Evolutionary conservation across 2,113 vertebrate genomes (phyloP).

Genomic region (Trachemys scripta): DNA sequence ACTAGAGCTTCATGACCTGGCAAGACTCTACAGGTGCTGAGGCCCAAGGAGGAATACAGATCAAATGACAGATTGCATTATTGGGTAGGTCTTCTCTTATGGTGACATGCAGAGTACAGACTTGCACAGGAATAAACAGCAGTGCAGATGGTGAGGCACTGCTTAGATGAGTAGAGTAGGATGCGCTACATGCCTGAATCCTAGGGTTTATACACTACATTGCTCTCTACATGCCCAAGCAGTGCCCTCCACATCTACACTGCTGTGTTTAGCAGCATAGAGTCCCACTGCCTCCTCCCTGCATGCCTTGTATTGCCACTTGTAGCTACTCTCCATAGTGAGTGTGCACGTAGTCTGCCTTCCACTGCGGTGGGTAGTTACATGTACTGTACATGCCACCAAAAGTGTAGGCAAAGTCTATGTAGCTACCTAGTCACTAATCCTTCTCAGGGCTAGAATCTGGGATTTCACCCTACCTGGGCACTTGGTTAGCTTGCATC

Average conservation of each 20-base stretch:
- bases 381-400: not conserved
- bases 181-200: not conserved
- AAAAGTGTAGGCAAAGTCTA: not conserved
- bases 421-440: not conserved
- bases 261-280: not conserved
- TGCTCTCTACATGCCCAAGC: not conserved
- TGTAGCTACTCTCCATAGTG: not conserved
- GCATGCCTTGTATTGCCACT: not conserved
- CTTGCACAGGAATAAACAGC: not conserved
- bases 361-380: not conserved
- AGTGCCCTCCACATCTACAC: not conserved
- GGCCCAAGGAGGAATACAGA: not conserved
- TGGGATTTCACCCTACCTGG: not conserved
- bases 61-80: not conserved
- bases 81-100: not conserved
- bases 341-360: not conserved
- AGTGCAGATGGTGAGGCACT: not conserved
- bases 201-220: not conserved
- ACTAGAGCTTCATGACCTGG: not conserved
- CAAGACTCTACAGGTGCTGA: not conserved
- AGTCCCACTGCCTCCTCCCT: too few species aligned
- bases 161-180: not conserved
- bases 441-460: not conserved
- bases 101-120: not conserved
- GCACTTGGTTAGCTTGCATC: not conserved